Percentiles rank a stretch among this genome's conserved stretches.
These are phyloP conservation scores for Pantala flavescens DNA, from an alignment of 1,140 invertebrate genomes.

Conservation along the genomic window DNA sequence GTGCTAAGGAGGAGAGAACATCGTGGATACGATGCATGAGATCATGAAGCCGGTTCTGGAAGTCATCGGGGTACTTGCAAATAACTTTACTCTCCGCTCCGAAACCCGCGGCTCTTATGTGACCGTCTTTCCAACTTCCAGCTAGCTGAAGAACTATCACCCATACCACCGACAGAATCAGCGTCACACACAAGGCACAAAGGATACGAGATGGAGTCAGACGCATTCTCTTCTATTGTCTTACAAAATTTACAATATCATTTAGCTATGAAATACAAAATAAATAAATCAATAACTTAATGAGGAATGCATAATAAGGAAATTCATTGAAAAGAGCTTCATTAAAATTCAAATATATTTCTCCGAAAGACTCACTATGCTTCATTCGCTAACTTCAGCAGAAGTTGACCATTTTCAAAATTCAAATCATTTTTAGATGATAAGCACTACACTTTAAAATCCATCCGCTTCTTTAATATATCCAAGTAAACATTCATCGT, in stretches of 20 bases:
- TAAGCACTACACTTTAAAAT: no score
- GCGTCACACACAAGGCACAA: background rate
- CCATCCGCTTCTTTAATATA: no score
- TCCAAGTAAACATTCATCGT: no score
- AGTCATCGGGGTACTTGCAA: slow-evolving; percentile 1
- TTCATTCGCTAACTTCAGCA: no score
- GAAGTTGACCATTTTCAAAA: no score
- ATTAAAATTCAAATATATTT: no score
- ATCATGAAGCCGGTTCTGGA: background rate
- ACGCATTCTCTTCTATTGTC: background rate
- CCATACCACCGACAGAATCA: background rate
- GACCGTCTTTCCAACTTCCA: background rate
- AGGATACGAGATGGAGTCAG: background rate
- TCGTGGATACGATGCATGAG: slow-evolving; percentile 18
- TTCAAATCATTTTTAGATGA: no score
- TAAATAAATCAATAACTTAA: no score
- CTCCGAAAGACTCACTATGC: no score
- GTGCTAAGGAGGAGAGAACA: slow-evolving; percentile 29
- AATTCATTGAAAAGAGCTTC: no score
- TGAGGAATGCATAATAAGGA: no score
- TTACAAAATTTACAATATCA: background rate
- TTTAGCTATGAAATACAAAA: no score
- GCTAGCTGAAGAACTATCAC: background rate
- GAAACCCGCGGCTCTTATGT: background rate
- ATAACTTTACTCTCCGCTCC: background rate